Evolutionary conservation across 2,797 vertebrate genomes (phyloP), one percentile per base, ranked within the genome.

Genomic region (Chelidonichthys spinosus): DNA sequence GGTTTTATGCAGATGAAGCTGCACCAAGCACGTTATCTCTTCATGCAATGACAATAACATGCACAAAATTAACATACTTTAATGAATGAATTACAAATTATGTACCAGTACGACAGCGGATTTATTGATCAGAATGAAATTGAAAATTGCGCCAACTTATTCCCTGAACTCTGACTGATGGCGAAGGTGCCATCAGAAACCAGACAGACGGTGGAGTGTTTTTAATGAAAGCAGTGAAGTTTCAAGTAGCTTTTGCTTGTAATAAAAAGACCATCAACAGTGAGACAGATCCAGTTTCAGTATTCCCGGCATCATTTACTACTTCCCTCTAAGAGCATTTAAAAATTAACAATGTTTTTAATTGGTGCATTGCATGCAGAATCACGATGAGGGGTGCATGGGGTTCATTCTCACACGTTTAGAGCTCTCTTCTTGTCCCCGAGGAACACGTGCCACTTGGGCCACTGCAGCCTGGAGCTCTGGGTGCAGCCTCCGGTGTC

Each of bases 401-500:
- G 3, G 3, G 32, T 18, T 5, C 3, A 25, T 69, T 71, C 76
- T 92, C 73, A 92, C 49, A 92, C 2, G 44, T 54, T 11, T 1
- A 67, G 33, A 43, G 85, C 77, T 85, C 72, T 90, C 79, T 89
- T 93, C 42, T 87, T 90, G 58, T 87, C 84, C 67, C 17, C n/a
- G 11, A 88, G 14, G 74, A 90, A 90, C 35, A 85, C 1, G 3
- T 68, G 18, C 92, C 92, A 93, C 76, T 71, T 60, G 40, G 63
- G 35, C 92, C 92, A 94, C 55, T 11, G 13, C 6, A 73, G 67
- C 2, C 18, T 11, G 7, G 53, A 0, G 32, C 43, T 36, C 71
- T 44, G 18, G 63, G 0, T n/a, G 85, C 96, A 96, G n/a, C 44
- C 44, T 18, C 85, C 85, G 0, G 10, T 56, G 0, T 25, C 59